Evolutionary conservation across 2,888 invertebrate genomes (phyloP).

Genomic region (Chrysopilus asiliformis): DNA sequence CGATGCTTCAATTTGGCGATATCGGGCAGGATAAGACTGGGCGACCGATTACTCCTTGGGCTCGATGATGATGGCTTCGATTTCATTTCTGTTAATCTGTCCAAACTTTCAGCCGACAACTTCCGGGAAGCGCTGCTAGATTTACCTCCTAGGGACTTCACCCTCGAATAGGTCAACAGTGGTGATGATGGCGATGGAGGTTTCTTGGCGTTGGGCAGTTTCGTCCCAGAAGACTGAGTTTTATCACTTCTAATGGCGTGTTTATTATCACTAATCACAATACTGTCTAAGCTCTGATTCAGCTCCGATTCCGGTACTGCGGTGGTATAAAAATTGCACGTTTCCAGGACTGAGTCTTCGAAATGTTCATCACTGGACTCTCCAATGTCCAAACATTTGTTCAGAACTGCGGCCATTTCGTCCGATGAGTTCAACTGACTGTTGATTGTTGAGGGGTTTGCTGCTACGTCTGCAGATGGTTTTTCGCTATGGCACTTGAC

Average conservation of each 20-base stretch:
- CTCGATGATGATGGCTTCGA: conserved; percentile 15
- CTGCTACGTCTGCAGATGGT: background rate
- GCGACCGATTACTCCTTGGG: conserved; percentile 22
- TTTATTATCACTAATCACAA: too few relatives aligned
- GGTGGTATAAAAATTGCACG: background rate
- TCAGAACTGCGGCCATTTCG: too few relatives aligned
- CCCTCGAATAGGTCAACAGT: conserved; percentile 29
- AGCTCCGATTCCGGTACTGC: background rate
- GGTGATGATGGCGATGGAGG: conserved; percentile 20
- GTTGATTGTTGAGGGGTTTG: background rate
- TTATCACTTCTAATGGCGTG: too few relatives aligned
- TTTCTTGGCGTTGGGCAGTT: background rate
- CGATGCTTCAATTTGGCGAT: conserved; percentile 30
- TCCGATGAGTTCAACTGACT: too few relatives aligned
- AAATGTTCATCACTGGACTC: conserved; percentile 1
- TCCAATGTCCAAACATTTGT: background rate
- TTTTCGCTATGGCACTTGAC: background rate
- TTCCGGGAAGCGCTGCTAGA: conserved; percentile 13
- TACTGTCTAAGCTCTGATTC: background rate
- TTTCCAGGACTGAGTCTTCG: background rate
- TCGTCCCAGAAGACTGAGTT: background rate
- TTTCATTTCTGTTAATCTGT: conserved; percentile 29
- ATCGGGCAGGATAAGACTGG: conserved; percentile 24
- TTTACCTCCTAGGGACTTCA: conserved; percentile 22
- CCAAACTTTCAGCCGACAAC: conserved; percentile 29